These are phyloP conservation scores for Schizopygopsis malacanthus DNA, from an alignment of 2,797 vertebrate species.

Conservation along the genomic window DNA sequence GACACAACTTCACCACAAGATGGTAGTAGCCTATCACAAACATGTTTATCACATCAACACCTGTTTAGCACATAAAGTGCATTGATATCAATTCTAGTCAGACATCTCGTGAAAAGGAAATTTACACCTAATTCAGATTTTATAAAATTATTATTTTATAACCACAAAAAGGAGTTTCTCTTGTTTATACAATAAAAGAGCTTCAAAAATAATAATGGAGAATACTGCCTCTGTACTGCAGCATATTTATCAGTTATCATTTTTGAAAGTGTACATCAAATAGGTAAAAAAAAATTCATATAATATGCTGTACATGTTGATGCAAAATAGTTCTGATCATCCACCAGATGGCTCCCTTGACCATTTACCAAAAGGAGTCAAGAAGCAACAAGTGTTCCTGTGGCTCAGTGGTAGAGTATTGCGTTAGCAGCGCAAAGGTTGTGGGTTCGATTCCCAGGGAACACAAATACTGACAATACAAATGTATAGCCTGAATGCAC, in stretches of 20 bases:
- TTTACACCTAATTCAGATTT: not conserved
- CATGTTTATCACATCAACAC: not conserved
- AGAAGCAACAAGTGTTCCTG: not conserved
- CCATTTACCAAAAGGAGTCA: not conserved
- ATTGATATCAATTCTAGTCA: not conserved
- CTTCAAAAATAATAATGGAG: not conserved
- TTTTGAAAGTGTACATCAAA: not conserved
- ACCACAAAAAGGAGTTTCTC: not conserved
- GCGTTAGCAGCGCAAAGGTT: too few species aligned
- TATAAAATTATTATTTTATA: not conserved
- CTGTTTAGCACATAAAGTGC: not conserved
- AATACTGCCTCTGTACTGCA: not conserved
- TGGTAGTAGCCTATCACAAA: slow-evolving; percentile 9
- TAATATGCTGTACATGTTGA: not conserved
- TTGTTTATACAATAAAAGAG: not conserved
- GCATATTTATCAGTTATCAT: not conserved
- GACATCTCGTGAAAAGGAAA: not conserved
- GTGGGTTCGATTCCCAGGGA: too few species aligned
- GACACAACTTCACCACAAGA: slow-evolving; percentile 21
- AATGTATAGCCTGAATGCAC: too few species aligned
- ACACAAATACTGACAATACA: too few species aligned
- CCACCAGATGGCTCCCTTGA: slow-evolving; percentile 29
- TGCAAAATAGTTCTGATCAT: not conserved
- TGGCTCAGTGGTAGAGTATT: too few species aligned
- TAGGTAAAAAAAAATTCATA: not conserved